Conservation (phyloP, 2,797 vertebrate genomes). For the Microcaecilia unicolor region DNA sequence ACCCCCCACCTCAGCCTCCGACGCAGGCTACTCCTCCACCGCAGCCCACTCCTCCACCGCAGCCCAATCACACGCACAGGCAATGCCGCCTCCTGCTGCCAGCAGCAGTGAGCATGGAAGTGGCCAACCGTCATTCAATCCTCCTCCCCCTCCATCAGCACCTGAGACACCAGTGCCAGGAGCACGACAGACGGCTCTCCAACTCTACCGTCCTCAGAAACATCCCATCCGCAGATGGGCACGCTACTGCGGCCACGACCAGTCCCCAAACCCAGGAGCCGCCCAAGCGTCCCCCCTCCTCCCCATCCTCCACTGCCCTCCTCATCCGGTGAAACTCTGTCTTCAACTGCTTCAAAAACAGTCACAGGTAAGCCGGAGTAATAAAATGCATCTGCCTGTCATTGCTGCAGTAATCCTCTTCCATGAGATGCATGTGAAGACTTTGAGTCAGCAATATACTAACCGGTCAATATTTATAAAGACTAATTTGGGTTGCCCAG, state of each 20-base stretch:
- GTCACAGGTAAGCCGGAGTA: conserved; percentile 71
- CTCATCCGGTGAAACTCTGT: conserved; percentile 29
- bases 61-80: conserved; percentile 27
- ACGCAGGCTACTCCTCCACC: conserved; percentile 48
- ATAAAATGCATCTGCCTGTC: too few relatives aligned
- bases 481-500: too few relatives aligned
- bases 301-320: conserved; percentile 66
- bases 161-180: conserved; percentile 75
- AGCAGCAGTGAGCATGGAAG: conserved; percentile 30
- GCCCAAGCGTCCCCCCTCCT: conserved; percentile 81
- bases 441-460: too few relatives aligned
- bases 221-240: conserved; percentile 51
- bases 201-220: conserved; percentile 6
- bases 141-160: conserved; percentile 75
- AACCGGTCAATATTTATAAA: too few relatives aligned
- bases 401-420: too few relatives aligned
- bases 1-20: conserved; percentile 87
- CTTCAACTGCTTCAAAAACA: conserved; percentile 61
- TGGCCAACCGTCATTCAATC: conserved; percentile 46
- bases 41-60: conserved; percentile 42
- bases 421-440: too few relatives aligned
- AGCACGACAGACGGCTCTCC: conserved; percentile 19
- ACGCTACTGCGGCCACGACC: conserved; percentile 76
- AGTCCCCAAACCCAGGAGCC: conserved; percentile 83
- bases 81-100: neutral